Percentiles rank a stretch among this genome's conserved stretches.
Evolutionary conservation across 2,888 invertebrate genomes (phyloP).

Genomic region (Carterocephalus palaemon): DNA sequence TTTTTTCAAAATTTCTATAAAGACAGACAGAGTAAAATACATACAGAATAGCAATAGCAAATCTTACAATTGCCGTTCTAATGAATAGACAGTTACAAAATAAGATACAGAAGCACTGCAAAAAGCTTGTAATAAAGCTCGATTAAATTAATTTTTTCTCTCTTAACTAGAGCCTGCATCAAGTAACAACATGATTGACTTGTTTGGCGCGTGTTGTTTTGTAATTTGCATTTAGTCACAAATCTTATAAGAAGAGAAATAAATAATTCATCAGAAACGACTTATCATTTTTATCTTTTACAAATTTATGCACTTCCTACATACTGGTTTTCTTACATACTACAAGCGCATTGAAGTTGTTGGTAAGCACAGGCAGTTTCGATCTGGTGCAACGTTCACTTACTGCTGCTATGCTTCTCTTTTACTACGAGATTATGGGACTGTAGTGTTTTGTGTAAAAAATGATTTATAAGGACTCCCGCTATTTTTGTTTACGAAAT

Average conservation of each 20-base stretch:
- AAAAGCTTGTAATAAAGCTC: constrained; percentile 9
- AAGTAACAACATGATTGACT: constrained; percentile 48
- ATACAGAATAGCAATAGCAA: too few species aligned
- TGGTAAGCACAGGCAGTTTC: too few species aligned
- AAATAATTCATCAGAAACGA: constrained; percentile 18
- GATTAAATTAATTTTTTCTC: constrained; percentile 7
- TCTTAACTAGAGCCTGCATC: constrained; percentile 31
- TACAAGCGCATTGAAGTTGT: too few species aligned
- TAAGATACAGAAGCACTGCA: constrained; percentile 3
- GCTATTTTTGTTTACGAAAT: constrained; percentile 75
- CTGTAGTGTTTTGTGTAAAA: constrained; percentile 37
- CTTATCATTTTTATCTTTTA: constrained; percentile 14
- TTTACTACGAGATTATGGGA: constrained; percentile 6
- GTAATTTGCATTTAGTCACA: constrained; percentile 35
- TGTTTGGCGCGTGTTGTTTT: constrained; percentile 47
- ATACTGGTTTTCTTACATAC: constrained; percentile 7
- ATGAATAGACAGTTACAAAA: constrained; percentile 19
- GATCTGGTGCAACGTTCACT: too few species aligned
- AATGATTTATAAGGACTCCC: constrained; percentile 73
- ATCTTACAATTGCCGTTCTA: constrained; percentile 14
- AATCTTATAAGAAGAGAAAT: constrained; percentile 28
- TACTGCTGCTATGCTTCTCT: neutral
- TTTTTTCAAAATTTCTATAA: too few species aligned
- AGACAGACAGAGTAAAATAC: too few species aligned
- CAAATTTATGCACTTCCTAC: constrained; percentile 13